Conservation (phyloP, 2,888 invertebrate species). For the Apoda limacodes region DNA sequence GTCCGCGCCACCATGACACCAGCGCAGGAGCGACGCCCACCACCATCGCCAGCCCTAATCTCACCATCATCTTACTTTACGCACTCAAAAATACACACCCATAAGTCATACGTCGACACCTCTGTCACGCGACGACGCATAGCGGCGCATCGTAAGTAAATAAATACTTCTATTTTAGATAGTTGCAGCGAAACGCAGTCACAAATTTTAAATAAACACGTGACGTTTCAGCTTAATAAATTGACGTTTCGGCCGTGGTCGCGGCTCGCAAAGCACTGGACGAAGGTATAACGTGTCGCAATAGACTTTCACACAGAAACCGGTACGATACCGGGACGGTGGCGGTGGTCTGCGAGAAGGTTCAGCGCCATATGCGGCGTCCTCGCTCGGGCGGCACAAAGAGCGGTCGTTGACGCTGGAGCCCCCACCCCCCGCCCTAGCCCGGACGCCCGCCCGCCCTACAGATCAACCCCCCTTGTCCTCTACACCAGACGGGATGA, state of each 20-base stretch:
- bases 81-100: slow-evolving; percentile 1
- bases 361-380: too few relatives aligned
- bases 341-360: not conserved
- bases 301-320: too few relatives aligned
- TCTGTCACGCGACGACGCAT: slow-evolving; percentile 21
- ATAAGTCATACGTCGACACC: not conserved
- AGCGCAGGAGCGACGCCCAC: slow-evolving; percentile 63
- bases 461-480: slow-evolving; percentile 40
- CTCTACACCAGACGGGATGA: too few relatives aligned
- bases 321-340: not conserved
- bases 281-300: too few relatives aligned
- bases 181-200: slow-evolving; percentile 3
- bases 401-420: slow-evolving; percentile 66
- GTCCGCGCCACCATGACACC: slow-evolving; percentile 62
- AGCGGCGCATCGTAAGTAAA: slow-evolving; percentile 40
- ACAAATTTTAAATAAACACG: too few relatives aligned
- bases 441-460: slow-evolving; percentile 63
- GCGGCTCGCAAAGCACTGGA: too few relatives aligned
- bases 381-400: too few relatives aligned
- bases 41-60: slow-evolving; percentile 60
- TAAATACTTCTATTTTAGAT: slow-evolving; percentile 53
- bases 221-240: too few relatives aligned
- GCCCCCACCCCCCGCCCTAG: slow-evolving; percentile 33
- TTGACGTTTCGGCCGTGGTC: too few relatives aligned
- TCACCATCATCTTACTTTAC: slow-evolving; percentile 46